A percentile compares a stretch with the other conserved stretches of the same genome.
phyloP scores from a whole-genome alignment of 2,888 invertebrate genomes.

The Acronicta alni region DNA sequence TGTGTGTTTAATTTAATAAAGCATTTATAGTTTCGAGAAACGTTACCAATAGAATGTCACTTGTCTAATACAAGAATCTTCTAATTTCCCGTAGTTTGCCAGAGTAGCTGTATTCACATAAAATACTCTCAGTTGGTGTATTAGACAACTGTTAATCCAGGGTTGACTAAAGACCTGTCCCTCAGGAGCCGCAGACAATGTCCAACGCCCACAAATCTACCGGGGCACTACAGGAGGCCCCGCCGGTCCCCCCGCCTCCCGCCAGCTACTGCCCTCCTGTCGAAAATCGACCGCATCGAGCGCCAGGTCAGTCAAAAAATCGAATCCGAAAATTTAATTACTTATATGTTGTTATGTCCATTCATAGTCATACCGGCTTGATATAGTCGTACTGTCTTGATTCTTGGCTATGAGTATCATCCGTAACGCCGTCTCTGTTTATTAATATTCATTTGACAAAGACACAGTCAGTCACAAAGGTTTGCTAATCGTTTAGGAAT shows the following conservation, averaged over 20 bases:
- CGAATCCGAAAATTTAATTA: background rate
- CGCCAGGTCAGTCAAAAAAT: constrained; percentile 60
- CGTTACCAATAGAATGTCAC: background rate
- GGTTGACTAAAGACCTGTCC: constrained; percentile 2
- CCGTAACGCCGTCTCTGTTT: too few species aligned
- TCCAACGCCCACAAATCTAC: constrained; percentile 77
- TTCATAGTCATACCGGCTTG: too few species aligned
- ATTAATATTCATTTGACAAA: too few species aligned
- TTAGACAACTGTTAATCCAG: too few species aligned
- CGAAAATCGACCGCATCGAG: constrained; percentile 56
- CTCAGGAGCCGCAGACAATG: constrained; percentile 52
- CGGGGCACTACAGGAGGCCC: constrained; percentile 76
- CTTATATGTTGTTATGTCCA: background rate
- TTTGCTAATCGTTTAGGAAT: too few species aligned
- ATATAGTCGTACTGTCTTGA: background rate
- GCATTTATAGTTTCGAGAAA: background rate
- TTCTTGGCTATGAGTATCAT: background rate
- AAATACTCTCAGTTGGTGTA: background rate
- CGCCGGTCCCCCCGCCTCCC: constrained; percentile 84
- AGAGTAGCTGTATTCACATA: constrained; percentile 4
- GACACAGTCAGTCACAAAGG: too few species aligned
- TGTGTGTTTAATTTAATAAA: background rate
- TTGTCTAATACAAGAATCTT: background rate
- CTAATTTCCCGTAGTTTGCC: background rate
- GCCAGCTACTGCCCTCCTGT: constrained; percentile 72